Conservation (phyloP, 2,797 vertebrate species). For the Pitangus sulphuratus region DNA sequence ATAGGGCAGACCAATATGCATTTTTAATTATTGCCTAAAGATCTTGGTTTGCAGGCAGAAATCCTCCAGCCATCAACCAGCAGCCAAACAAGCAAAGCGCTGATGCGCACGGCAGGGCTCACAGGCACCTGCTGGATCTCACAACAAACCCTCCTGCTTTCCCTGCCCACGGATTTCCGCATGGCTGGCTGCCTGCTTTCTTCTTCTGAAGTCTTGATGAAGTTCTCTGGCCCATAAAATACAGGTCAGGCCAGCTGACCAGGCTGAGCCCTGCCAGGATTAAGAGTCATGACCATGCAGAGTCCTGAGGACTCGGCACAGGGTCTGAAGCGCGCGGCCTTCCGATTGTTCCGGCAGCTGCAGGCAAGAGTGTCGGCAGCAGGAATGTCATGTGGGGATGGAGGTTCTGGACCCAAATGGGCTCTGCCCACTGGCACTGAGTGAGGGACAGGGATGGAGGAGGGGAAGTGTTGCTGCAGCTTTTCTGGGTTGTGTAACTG, state of each 20-base stretch:
- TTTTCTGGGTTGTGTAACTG: neutral
- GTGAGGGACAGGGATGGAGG: rapidly evolving
- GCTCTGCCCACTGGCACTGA: neutral
- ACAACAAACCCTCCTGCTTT: neutral
- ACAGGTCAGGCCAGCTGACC: neutral
- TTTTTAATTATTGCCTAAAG: neutral
- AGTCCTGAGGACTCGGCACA: neutral
- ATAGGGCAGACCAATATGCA: neutral
- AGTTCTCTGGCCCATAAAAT: neutral
- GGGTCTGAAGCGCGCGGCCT: neutral
- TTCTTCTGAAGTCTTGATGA: neutral
- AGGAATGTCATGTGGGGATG: neutral
- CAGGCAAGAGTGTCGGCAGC: neutral
- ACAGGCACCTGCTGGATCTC: neutral
- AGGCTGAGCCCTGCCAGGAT: neutral
- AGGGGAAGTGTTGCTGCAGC: neutral
- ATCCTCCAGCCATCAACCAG: neutral
- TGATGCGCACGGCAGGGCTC: neutral
- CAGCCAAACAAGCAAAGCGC: neutral
- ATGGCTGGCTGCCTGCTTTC: neutral
- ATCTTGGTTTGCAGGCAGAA: neutral
- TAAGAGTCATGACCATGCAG: rapidly evolving
- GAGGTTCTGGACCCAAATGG: neutral
- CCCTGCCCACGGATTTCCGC: rapidly evolving
- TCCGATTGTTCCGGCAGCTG: rapidly evolving